Evolutionary conservation across 2,888 invertebrate species (phyloP).

Genomic region (Thymelicus lineola): DNA sequence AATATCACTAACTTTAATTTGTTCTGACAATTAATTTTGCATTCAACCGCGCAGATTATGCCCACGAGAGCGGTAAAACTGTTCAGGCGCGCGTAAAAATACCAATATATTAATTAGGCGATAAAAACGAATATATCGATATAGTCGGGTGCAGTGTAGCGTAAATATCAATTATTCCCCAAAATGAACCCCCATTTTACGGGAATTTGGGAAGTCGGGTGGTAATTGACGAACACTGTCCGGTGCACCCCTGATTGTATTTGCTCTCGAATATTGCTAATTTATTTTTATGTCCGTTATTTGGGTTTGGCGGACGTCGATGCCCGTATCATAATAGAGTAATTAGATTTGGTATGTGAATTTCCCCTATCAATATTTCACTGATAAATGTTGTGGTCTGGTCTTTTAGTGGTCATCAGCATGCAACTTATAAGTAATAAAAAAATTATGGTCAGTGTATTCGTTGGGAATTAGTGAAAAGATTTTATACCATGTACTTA

Average conservation of each 20-base stretch:
- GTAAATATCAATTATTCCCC: conserved; percentile 78
- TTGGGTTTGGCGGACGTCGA: conserved; percentile 53
- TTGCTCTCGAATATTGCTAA: conserved; percentile 68
- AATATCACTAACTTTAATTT: conserved; percentile 25
- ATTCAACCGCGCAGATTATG: conserved; percentile 32
- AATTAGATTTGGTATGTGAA: conserved; percentile 25
- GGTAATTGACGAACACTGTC: conserved; percentile 61
- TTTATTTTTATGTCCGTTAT: conserved; percentile 74
- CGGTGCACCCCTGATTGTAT: conserved; percentile 58
- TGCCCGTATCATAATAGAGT: conserved; percentile 24
- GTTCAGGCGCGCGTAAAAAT: conserved; percentile 29
- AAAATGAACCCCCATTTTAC: conserved; percentile 57
- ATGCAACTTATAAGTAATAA: too few species aligned
- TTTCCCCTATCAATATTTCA: conserved; percentile 12
- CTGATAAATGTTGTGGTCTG: not conserved
- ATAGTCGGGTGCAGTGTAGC: conserved; percentile 64
- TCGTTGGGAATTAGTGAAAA: too few species aligned
- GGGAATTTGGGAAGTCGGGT: conserved; percentile 60
- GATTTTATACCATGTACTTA: too few species aligned
- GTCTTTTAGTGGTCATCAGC: not conserved
- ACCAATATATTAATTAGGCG: conserved; percentile 57
- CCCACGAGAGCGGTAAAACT: conserved; percentile 31
- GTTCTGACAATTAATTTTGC: conserved; percentile 32
- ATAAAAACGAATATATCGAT: conserved; percentile 57
- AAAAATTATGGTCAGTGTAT: too few species aligned